A percentile compares a stretch with the other conserved stretches of the same genome.
Evolutionary conservation across 1,140 invertebrate species (phyloP).

Genomic region (Anoplolepis gracilipes): DNA sequence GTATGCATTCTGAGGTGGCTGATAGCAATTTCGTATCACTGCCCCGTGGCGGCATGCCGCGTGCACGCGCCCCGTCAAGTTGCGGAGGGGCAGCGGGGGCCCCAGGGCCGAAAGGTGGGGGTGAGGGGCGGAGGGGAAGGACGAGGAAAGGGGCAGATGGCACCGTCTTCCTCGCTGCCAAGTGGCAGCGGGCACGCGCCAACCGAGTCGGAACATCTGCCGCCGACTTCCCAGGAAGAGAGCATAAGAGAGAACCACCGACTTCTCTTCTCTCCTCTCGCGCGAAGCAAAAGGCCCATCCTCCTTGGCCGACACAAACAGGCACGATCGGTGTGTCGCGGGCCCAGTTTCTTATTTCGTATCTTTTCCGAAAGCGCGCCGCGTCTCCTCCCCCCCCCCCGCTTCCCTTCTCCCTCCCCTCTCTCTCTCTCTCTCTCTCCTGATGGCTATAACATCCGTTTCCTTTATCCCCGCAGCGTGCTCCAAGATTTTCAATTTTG

Average conservation of each 20-base stretch:
- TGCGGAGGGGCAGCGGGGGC: not conserved
- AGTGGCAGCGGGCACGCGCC: slow-evolving; percentile 84
- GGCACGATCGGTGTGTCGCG: slow-evolving; percentile 42
- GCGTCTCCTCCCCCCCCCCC: not conserved
- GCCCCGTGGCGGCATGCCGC: slow-evolving; percentile 54
- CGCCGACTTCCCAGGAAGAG: slow-evolving; percentile 74
- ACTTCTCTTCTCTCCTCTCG: slow-evolving; percentile 57
- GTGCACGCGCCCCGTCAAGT: not conserved
- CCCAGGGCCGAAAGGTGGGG: not conserved
- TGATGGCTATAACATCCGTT: slow-evolving; percentile 28
- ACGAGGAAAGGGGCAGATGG: slow-evolving; percentile 82
- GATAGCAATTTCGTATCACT: slow-evolving; percentile 61
- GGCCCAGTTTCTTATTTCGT: slow-evolving; percentile 62
- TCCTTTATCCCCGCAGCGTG: slow-evolving; percentile 36
- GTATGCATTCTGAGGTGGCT: slow-evolving; percentile 29
- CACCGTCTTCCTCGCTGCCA: slow-evolving; percentile 84
- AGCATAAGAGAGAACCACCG: slow-evolving; percentile 76
- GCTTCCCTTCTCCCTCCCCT: too few species aligned
- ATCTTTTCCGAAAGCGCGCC: slow-evolving; percentile 50
- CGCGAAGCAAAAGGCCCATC: slow-evolving; percentile 71
- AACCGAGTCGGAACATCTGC: slow-evolving; percentile 82
- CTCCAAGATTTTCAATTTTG: slow-evolving; percentile 60
- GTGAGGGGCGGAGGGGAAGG: slow-evolving; percentile 46
- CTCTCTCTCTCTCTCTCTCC: not conserved
- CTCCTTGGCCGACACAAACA: slow-evolving; percentile 58